phyloP scores from a whole-genome alignment of 2,797 vertebrate species.

The Bryconaethiops microstoma region DNA sequence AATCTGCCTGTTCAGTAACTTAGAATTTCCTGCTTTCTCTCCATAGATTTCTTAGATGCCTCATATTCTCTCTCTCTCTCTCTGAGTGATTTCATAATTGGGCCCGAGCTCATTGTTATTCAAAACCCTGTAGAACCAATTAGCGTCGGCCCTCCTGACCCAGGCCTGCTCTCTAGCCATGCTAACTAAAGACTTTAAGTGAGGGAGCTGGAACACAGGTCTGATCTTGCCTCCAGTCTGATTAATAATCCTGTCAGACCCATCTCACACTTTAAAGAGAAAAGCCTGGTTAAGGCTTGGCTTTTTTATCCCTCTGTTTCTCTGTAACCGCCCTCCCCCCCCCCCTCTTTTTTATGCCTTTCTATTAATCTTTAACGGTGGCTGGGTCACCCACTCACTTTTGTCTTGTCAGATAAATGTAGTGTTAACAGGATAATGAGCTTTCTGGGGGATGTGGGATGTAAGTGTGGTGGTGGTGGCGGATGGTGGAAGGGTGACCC shows the following conservation, averaged over 20 bases:
- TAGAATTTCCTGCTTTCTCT: slow-evolving; percentile 47
- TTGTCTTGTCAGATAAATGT: slow-evolving; percentile 95
- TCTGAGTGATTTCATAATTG: slow-evolving; percentile 82
- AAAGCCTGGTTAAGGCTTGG: slow-evolving; percentile 77
- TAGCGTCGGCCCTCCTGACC: slow-evolving; percentile 81
- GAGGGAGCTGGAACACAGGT: slow-evolving; percentile 65
- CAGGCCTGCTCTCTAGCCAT: slow-evolving; percentile 70
- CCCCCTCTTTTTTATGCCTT: slow-evolving; percentile 76
- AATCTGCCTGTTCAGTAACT: slow-evolving; percentile 59
- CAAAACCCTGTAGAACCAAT: slow-evolving; percentile 85
- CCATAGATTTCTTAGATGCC: slow-evolving; percentile 36
- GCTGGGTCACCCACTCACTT: slow-evolving; percentile 82
- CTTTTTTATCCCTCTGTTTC: slow-evolving; percentile 48
- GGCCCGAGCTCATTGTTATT: slow-evolving; percentile 77
- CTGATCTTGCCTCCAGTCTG: slow-evolving; percentile 76
- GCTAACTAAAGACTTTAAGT: slow-evolving; percentile 77
- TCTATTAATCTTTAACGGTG: slow-evolving; percentile 92
- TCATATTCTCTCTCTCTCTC: slow-evolving; percentile 49
- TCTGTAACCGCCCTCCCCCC: slow-evolving; percentile 59
- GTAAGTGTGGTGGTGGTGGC: slow-evolving; percentile 10
- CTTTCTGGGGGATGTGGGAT: slow-evolving; percentile 52
- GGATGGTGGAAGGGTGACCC: slow-evolving; percentile 67
- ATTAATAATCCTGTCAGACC: slow-evolving; percentile 92
- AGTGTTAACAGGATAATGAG: slow-evolving; percentile 93
- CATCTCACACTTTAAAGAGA: slow-evolving; percentile 88